Base-by-base conservation (phyloP, 2,797 vertebrate genomes). In the Acrocephalus scirpaceus region DNA sequence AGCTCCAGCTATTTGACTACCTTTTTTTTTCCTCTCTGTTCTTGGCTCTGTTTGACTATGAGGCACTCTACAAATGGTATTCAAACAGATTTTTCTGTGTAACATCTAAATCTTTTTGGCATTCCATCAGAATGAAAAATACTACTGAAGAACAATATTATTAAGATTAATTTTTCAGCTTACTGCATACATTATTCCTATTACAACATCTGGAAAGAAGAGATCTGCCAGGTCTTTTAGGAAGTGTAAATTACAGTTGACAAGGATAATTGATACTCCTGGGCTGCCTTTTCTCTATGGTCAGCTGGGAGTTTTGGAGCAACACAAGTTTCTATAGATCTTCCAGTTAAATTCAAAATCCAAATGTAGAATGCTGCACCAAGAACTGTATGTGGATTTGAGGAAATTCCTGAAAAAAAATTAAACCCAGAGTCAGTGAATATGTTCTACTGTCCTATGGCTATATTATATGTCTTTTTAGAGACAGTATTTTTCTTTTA, bases 241-340 rank as follows among this genome's bases (percentile, higher is more conserved):
- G 78, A 96, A 97, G 96, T 97, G 94, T 96, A 98, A 98, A 98
- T 98, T 98, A 98, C 88, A 95, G 91, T 94, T 97, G 97, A 97
- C 97, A 97, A 92, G 96, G 93, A 97, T 97, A 98, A 97, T 93
- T 97, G 97, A 97, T 96, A 96, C 90, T 96, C 90, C 92, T 97
- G 92, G 92, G 82, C 86, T 95, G 82, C 75, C 90, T 97, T 92
- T 97, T 96, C 95, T 97, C 74, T 96, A 60, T 95, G 95, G 95
- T 95, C 96, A 97, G 5, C 89, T 96, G 96, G 92, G 97, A 97
- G 81, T 96, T 97, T 92, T 91, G 67, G 62, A 92, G 76, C 78
- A 95, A 96, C 88, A 94, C 77, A 95, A 92, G 73, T 81, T 97
- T 97, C 97, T 97, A 97, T 89, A 92, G 91, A 96, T 95, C 87